phyloP scores from a whole-genome alignment of 2,113 vertebrate genomes.

The Oxygymnocypris stewartii region DNA sequence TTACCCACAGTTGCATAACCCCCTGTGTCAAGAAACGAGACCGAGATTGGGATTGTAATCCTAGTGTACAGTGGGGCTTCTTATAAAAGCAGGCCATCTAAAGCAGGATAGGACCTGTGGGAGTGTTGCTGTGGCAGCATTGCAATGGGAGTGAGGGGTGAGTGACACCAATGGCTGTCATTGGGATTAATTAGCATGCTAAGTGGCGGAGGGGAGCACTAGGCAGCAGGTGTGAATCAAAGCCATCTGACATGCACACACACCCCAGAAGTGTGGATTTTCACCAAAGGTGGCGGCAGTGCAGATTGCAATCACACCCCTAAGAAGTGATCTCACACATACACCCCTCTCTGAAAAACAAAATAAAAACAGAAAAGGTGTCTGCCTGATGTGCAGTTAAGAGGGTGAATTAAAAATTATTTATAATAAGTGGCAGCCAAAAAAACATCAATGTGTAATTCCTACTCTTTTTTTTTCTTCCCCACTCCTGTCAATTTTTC shows the following conservation, averaged over 20 bases:
- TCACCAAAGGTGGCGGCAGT: conserved; percentile 35
- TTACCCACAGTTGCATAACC: conserved; percentile 25
- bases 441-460: conserved; percentile 3
- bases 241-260: conserved; percentile 27
- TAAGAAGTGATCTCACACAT: conserved; percentile 21
- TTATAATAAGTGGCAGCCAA: conserved; percentile 11
- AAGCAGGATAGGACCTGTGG: conserved; percentile 74
- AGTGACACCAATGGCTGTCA: conserved; percentile 72
- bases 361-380: conserved; percentile 42
- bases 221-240: conserved; percentile 54
- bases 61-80: conserved; percentile 57
- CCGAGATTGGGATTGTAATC: conserved; percentile 60
- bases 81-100: conserved; percentile 74
- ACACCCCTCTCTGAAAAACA: background rate
- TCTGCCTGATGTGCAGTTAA: conserved; percentile 22
- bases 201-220: conserved; percentile 68
- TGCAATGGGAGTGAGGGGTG: conserved; percentile 68
- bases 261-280: conserved; percentile 39
- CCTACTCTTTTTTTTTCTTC: background rate
- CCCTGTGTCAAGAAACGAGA: conserved; percentile 60
- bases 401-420: background rate
- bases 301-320: conserved; percentile 15
- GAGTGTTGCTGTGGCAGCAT: conserved; percentile 69
- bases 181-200: conserved; percentile 78
- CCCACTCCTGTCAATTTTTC: background rate